Conservation (phyloP, 2,113 vertebrate species). For the Erythrolamprus reginae region DNA sequence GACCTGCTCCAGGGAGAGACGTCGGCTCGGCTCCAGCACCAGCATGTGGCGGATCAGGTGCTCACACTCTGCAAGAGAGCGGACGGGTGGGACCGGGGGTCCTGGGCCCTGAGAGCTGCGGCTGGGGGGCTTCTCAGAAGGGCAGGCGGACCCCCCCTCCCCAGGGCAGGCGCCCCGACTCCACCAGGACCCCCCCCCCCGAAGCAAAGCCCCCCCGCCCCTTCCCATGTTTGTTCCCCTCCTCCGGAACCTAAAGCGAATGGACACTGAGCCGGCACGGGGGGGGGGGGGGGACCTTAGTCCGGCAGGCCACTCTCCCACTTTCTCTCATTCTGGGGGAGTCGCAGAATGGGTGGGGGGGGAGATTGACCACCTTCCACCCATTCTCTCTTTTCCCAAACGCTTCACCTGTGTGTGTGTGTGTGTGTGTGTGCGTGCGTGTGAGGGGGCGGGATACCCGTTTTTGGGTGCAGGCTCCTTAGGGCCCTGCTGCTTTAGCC, state of each 20-base stretch:
- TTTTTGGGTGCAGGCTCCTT: background rate
- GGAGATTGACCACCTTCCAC: background rate
- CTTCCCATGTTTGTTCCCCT: background rate
- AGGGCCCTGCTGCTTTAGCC: background rate
- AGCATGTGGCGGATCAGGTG: slow-evolving; percentile 98
- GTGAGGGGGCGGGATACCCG: background rate
- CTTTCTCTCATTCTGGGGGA: background rate
- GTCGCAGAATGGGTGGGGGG: no score
- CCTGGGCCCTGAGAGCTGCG: background rate
- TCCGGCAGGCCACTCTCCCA: background rate
- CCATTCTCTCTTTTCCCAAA: background rate
- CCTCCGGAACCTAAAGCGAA: background rate
- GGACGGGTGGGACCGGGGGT: background rate
- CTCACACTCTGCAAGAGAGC: slow-evolving; percentile 84
- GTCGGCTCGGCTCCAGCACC: slow-evolving; percentile 89
- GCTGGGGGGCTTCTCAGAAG: background rate
- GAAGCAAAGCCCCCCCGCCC: background rate
- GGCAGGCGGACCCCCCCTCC: no score
- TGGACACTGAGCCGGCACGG: background rate
- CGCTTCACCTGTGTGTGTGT: no score
- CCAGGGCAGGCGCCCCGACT: no score
- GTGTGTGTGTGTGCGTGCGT: no score
- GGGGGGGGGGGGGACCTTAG: background rate
- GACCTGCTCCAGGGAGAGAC: slow-evolving; percentile 97
- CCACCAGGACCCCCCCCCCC: background rate